phyloP scores from a whole-genome alignment of 2,888 invertebrate genomes.

The Serrognathus titanus region DNA sequence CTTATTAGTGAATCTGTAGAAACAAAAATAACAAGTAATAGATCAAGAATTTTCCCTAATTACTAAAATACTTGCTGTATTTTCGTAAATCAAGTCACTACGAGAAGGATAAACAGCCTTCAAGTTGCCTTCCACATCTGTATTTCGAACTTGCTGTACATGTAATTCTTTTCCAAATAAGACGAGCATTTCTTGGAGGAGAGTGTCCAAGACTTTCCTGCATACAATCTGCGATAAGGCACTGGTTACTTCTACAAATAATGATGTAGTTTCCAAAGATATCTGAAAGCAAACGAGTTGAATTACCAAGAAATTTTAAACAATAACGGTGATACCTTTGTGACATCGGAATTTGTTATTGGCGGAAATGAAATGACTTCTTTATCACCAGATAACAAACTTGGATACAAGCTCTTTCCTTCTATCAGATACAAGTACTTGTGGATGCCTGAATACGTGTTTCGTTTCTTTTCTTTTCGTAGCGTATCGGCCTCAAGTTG shows the following conservation, averaged over 20 bases:
- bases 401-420: conserved; percentile 71
- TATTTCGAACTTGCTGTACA: conserved; percentile 68
- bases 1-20: too few species aligned
- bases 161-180: conserved; percentile 46
- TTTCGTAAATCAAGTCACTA: conserved; percentile 55
- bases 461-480: conserved; percentile 81
- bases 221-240: conserved; percentile 62
- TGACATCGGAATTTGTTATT: conserved; percentile 77
- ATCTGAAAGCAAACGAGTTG: conserved; percentile 53
- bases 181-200: conserved; percentile 62
- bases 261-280: conserved; percentile 59
- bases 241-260: conserved; percentile 77
- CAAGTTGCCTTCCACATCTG: conserved; percentile 64
- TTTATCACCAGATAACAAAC: conserved; percentile 61
- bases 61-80: conserved; percentile 3
- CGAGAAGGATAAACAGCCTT: conserved; percentile 78
- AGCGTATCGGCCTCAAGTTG: conserved; percentile 73
- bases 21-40: too few species aligned
- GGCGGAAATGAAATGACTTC: conserved; percentile 82
- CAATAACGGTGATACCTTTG: conserved; percentile 58
- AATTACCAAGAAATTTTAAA: conserved; percentile 1
- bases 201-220: conserved; percentile 63
- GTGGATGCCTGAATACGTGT: conserved; percentile 77
- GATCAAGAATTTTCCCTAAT: conserved; percentile 1
- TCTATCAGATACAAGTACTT: conserved; percentile 78